Base-by-base conservation (phyloP, 2,888 invertebrate species). In the Eurytoma adleriae region DNA sequence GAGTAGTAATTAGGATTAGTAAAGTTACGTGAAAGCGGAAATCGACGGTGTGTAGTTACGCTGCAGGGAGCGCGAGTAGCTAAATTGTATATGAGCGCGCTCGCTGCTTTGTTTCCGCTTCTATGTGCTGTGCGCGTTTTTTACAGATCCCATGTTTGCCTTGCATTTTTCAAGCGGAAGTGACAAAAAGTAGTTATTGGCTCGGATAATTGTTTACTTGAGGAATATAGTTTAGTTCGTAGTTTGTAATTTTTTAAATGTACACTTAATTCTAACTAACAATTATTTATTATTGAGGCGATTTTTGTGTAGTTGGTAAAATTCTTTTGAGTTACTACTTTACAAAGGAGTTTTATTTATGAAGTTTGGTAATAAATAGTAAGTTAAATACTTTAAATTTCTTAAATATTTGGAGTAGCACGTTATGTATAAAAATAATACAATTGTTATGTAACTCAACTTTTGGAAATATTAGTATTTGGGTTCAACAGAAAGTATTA, bases 1-100 rank as follows among this genome's bases (percentile, higher is more conserved):
- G 12, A 3, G 4, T 10, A 1, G 66, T 72, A 68, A 78, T 72
- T 78, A 72, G 78, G 59, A 72, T 72, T 61, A 68, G 68, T 61
- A 68, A 78, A 72, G 71, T 78, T 72, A 67, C 71, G 18, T n/a
- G 27, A 20, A 59, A 24, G 0, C 67, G 72, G 78, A 78, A 68
- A 72, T 72, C 71, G 66, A 72, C 78, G 18, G 70, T 30, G 48
- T 57, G 30, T 71, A 50, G 30, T 67, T 61, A 67, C 52, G 24
- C 14, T 50, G 7, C 24, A 7, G 50, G 27, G 48, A 50, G 27
- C 24, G 64, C 7, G 3, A 1, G 7, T 14, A 14, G 13, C 0
- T 77, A 54, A 57, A 64, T 69, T 56, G 48, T 75, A 59, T 18
- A 24, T 16, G 57, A 75, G 50, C 18, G 62, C 16, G 27, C 4